phyloP scores from a whole-genome alignment of 2,113 vertebrate species.

The Cyanoliseus patagonus region DNA sequence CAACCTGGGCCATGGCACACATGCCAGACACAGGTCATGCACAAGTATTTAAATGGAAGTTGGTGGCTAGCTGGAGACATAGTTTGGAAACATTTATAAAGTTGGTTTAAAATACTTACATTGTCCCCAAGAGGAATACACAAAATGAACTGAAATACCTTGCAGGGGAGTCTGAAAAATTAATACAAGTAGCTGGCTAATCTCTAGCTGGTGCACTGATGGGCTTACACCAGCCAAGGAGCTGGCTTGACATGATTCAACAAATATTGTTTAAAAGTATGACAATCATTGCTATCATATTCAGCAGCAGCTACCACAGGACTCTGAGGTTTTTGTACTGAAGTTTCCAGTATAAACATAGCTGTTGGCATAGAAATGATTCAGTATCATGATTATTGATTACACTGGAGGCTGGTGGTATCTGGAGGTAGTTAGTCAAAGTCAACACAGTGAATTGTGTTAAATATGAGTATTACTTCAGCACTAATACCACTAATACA shows the following conservation, averaged over 20 bases:
- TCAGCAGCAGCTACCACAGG: slow-evolving; percentile 26
- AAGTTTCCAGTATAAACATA: slow-evolving; percentile 30
- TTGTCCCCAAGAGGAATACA: not conserved
- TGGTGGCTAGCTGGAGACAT: not conserved
- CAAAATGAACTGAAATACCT: not conserved
- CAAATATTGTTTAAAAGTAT: slow-evolving; percentile 36
- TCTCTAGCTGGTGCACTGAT: not conserved
- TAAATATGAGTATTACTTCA: slow-evolving; percentile 64
- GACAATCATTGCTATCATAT: slow-evolving; percentile 39
- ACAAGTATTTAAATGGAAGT: not conserved
- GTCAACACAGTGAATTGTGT: slow-evolving; percentile 50
- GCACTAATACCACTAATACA: slow-evolving; percentile 59
- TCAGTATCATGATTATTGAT: slow-evolving; percentile 57
- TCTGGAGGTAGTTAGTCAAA: slow-evolving; percentile 68
- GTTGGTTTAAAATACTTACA: not conserved
- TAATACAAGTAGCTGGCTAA: not conserved
- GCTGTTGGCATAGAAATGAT: slow-evolving; percentile 58
- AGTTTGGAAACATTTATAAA: not conserved
- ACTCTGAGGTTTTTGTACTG: slow-evolving; percentile 46
- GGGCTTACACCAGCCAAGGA: not conserved
- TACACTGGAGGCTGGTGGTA: slow-evolving; percentile 56
- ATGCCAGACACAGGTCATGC: not conserved
- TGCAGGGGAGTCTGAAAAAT: slow-evolving; percentile 24
- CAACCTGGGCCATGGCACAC: not conserved
- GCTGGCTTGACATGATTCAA: not conserved